phyloP scores from a whole-genome alignment of 2,113 vertebrate genomes.

The Macrotis lagotis region DNA sequence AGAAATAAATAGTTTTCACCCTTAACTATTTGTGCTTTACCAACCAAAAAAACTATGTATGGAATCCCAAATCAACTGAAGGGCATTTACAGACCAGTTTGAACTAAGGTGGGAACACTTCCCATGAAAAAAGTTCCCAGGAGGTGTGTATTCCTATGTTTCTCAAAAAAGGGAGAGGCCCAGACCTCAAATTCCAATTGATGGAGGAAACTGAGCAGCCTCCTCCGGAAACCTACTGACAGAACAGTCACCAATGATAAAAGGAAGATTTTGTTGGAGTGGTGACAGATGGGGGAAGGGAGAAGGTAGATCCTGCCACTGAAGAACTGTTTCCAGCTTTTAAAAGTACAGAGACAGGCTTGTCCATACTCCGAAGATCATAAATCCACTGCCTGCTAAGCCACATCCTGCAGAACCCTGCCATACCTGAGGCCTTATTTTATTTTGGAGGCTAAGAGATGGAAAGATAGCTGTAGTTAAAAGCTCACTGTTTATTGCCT shows the following conservation, averaged over 20 bases:
- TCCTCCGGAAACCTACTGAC: constrained; percentile 67
- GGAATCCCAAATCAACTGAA: constrained; percentile 38
- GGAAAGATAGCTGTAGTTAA: background rate
- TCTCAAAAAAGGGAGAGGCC: constrained; percentile 49
- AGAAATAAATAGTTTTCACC: background rate
- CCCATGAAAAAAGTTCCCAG: background rate
- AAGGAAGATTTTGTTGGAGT: constrained; percentile 35
- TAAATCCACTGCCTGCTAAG: constrained; percentile 54
- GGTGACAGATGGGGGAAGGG: constrained; percentile 55
- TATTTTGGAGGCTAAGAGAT: background rate
- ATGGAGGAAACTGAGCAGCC: constrained; percentile 58
- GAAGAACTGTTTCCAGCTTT: constrained; percentile 68
- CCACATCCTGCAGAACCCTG: constrained; percentile 42
- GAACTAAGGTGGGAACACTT: background rate
- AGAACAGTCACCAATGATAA: constrained; percentile 38
- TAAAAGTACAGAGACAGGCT: constrained; percentile 23
- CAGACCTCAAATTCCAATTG: constrained; percentile 39
- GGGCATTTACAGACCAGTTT: background rate
- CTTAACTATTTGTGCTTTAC: background rate
- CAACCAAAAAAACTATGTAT: background rate
- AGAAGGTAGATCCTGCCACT: constrained; percentile 39
- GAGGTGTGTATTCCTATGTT: background rate
- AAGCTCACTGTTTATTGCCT: background rate
- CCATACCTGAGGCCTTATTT: background rate
- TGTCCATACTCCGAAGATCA: constrained; percentile 58